Evolutionary conservation across 2,797 vertebrate genomes (phyloP).

Genomic region (Prionace glauca): DNA sequence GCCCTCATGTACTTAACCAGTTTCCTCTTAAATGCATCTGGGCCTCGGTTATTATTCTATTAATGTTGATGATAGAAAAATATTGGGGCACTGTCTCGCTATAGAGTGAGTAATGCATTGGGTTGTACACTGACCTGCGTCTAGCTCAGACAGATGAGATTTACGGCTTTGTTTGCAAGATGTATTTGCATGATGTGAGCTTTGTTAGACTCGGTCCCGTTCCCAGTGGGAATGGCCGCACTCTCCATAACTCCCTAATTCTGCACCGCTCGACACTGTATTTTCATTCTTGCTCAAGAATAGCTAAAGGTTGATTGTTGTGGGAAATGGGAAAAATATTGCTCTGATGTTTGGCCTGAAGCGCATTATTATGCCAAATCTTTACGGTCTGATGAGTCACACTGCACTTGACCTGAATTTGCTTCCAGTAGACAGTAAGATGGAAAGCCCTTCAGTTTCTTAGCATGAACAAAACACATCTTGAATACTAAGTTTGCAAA

Average conservation of each 20-base stretch:
- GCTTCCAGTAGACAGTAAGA: neutral
- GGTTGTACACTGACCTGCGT: neutral
- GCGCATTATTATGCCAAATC: neutral
- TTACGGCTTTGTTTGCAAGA: neutral
- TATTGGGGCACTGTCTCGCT: neutral
- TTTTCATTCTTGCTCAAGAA: neutral
- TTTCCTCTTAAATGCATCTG: neutral
- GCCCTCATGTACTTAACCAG: neutral
- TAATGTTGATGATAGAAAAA: neutral
- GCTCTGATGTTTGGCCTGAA: neutral
- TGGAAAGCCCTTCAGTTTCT: neutral
- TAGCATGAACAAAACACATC: neutral
- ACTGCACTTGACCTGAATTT: neutral
- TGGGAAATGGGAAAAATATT: neutral
- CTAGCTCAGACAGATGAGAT: neutral
- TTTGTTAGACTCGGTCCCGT: neutral
- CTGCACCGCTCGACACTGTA: neutral
- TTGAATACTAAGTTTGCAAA: neutral
- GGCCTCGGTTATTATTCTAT: no score
- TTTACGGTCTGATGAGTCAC: neutral
- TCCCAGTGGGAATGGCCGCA: neutral
- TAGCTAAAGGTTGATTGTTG: neutral
- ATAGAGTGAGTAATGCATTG: neutral
- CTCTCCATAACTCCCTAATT: neutral
- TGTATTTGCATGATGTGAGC: neutral